Evolutionary conservation across 2,113 vertebrate species (phyloP).

Genomic region (Limanda limanda): DNA sequence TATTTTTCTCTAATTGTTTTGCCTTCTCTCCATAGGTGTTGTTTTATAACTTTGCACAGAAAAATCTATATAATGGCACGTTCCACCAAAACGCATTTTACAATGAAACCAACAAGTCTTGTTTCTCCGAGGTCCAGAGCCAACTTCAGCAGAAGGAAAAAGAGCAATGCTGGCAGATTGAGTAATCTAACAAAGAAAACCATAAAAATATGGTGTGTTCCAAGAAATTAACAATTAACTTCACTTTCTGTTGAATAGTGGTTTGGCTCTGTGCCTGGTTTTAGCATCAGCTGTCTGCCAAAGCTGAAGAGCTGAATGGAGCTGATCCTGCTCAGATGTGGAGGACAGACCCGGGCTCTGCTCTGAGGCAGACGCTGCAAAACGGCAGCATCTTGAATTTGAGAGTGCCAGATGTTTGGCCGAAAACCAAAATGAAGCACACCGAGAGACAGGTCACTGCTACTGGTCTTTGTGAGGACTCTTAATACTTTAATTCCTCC

Average conservation of each 20-base stretch:
- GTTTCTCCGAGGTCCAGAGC: neutral
- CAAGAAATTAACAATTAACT: conserved; percentile 32
- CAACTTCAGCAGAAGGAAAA: conserved; percentile 18
- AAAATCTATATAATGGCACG: neutral
- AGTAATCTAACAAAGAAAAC: conserved; percentile 7
- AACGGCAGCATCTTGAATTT: conserved; percentile 45
- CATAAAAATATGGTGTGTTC: neutral
- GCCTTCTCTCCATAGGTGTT: neutral
- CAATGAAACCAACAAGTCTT: neutral
- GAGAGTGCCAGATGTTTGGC: conserved; percentile 66
- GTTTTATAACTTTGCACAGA: neutral
- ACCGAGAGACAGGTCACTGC: conserved; percentile 37
- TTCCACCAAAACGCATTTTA: neutral
- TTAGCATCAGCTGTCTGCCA: conserved; percentile 2
- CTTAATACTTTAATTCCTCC: conserved; percentile 67
- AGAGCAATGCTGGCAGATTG: conserved; percentile 6
- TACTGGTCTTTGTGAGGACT: conserved; percentile 49
- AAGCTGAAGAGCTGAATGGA: conserved; percentile 1
- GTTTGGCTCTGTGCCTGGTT: conserved; percentile 8
- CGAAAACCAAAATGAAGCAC: conserved; percentile 18
- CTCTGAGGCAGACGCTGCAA: conserved; percentile 17
- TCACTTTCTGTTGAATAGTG: neutral
- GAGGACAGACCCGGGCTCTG: conserved; percentile 5
- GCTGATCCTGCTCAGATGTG: neutral
- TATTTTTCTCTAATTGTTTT: neutral